These are phyloP conservation scores for Formica selysi DNA, from an alignment of 1,140 invertebrate genomes.

Conservation along the genomic window DNA sequence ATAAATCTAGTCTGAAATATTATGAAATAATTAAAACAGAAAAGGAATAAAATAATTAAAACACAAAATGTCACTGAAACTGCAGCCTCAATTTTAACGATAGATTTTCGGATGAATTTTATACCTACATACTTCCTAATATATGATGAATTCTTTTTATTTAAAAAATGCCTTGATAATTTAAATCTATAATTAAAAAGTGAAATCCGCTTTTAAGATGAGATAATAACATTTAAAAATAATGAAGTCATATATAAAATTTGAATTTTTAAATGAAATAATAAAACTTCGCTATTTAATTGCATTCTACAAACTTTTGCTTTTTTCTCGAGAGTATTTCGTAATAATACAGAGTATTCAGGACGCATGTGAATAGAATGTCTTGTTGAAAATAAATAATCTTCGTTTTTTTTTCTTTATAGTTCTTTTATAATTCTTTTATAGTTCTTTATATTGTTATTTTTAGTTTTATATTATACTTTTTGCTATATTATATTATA, in stretches of 20 bases:
- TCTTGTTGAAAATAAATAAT: too few species aligned
- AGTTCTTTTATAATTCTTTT: too few species aligned
- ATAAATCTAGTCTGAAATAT: neutral
- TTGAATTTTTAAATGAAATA: neutral
- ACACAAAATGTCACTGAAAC: neutral
- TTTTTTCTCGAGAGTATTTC: neutral
- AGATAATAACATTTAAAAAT: neutral
- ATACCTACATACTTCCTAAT: neutral
- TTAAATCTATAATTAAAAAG: constrained; percentile 1
- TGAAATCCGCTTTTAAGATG: neutral
- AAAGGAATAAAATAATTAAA: neutral
- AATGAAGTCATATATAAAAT: too few species aligned
- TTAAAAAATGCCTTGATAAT: neutral
- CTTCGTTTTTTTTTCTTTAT: too few species aligned
- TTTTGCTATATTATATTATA: too few species aligned
- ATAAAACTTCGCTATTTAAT: constrained; percentile 11
- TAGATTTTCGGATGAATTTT: neutral
- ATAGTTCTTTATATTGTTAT: too few species aligned
- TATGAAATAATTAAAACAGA: neutral
- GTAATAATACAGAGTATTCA: neutral
- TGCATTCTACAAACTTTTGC: neutral
- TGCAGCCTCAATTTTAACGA: neutral
- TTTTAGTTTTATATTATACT: too few species aligned
- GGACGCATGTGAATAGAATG: too few species aligned
- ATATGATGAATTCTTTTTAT: neutral